Evolutionary conservation across 1,140 invertebrate genomes (phyloP).

Genomic region (Pomacea maculata): DNA sequence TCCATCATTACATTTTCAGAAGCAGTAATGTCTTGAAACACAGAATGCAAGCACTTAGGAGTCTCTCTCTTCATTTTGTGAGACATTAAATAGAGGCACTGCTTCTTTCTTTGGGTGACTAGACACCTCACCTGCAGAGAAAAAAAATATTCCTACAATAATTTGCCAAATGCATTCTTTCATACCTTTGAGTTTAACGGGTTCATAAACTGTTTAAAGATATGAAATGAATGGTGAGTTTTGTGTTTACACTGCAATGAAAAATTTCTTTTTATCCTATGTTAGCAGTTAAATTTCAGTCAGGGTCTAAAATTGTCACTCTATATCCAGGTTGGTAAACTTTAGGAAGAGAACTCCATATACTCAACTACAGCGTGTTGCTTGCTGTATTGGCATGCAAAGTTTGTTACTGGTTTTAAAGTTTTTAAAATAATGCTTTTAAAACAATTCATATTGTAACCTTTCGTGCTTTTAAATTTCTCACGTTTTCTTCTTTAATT

Average conservation of each 20-base stretch:
- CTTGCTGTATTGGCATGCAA: background rate
- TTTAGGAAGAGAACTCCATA: background rate
- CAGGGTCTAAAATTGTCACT: no score
- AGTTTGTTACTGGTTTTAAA: background rate
- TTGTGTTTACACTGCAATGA: no score
- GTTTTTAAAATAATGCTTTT: no score
- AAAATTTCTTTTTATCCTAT: no score
- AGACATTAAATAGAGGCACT: constrained; percentile 5
- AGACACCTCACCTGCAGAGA: background rate
- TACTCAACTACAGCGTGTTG: background rate
- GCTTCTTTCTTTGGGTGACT: constrained; percentile 16
- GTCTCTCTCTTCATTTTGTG: background rate
- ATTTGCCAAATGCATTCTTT: background rate
- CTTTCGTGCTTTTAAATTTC: no score
- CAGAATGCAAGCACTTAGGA: background rate
- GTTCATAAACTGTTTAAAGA: background rate
- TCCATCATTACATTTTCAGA: background rate
- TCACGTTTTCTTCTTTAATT: no score
- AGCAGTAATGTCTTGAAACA: background rate
- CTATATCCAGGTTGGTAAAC: background rate
- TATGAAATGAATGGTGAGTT: no score
- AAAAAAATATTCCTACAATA: background rate
- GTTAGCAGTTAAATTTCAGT: no score
- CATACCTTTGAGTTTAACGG: background rate
- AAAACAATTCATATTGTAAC: no score